A percentile compares a stretch with the other conserved stretches of the same genome.
These are phyloP conservation scores for Loripinus fragilis DNA, from an alignment of 2,888 invertebrate genomes.

Conservation along the genomic window DNA sequence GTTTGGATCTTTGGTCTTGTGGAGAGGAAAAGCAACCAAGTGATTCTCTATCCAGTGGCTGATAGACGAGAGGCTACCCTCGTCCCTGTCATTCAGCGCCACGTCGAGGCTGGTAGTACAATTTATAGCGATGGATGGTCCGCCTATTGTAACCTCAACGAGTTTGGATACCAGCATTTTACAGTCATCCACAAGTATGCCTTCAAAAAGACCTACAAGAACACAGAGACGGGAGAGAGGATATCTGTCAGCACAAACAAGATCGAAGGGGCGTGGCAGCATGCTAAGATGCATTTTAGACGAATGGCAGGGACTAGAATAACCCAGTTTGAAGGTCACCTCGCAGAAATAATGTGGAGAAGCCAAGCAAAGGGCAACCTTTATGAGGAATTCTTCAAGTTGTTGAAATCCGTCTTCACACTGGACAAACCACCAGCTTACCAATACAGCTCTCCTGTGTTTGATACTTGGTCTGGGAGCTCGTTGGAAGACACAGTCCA, in stretches of 20 bases:
- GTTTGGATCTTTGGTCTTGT: conserved; percentile 54
- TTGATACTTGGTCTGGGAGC: conserved; percentile 1
- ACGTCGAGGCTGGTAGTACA: conserved; percentile 26
- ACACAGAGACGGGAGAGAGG: conserved; percentile 24
- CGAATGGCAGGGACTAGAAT: conserved; percentile 16
- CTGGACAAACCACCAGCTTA: conserved; percentile 1
- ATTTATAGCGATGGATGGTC: conserved; percentile 39
- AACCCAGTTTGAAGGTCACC: conserved; percentile 12
- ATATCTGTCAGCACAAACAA: conserved; percentile 22
- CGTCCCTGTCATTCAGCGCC: conserved; percentile 25
- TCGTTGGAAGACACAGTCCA: not conserved
- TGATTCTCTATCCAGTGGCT: conserved; percentile 28
- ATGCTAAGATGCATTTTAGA: conserved; percentile 47
- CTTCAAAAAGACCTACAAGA: conserved; percentile 28
- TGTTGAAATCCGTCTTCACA: conserved; percentile 6
- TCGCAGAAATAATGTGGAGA: conserved; percentile 21
- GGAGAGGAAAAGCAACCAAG: conserved; percentile 25
- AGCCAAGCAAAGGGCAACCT: conserved; percentile 10
- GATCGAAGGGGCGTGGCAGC: conserved; percentile 50
- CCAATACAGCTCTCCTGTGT: not conserved
- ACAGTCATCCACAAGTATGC: conserved; percentile 27
- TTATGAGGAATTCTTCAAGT: not conserved
- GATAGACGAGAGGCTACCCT: conserved; percentile 21
- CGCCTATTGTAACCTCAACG: conserved; percentile 26
- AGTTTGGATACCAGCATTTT: conserved; percentile 31